Evolutionary conservation across 1,140 invertebrate species (phyloP).

Genomic region (Acyrthosiphon pisum): DNA sequence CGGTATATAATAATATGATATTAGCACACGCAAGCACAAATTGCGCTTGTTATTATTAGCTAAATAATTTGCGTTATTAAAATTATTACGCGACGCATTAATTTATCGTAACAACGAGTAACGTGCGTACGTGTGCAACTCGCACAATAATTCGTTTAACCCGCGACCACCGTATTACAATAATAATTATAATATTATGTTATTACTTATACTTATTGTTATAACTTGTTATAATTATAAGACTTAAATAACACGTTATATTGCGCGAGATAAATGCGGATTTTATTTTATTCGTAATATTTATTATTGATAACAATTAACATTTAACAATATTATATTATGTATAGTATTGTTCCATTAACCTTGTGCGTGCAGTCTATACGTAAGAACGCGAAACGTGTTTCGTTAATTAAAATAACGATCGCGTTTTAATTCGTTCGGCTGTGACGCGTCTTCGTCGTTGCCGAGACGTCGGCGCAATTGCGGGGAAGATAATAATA

Average conservation of each 20-base stretch:
- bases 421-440: not conserved
- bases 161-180: not conserved
- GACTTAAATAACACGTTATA: not conserved
- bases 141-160: not conserved
- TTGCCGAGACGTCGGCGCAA: not conserved
- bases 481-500: not conserved
- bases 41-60: not conserved
- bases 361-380: not conserved
- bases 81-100: not conserved
- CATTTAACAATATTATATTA: not conserved
- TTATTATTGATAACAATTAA: not conserved
- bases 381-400: not conserved
- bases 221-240: too few relatives aligned
- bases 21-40: not conserved
- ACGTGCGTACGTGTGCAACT: not conserved
- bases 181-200: not conserved
- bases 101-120: not conserved
- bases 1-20: not conserved
- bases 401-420: not conserved
- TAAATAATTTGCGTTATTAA: not conserved
- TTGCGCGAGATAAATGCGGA: not conserved
- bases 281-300: not conserved
- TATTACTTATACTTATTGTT: too few relatives aligned
- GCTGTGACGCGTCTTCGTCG: not conserved
- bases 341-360: not conserved